Base-by-base conservation (phyloP, 2,113 vertebrate genomes). In the Scortum barcoo region DNA sequence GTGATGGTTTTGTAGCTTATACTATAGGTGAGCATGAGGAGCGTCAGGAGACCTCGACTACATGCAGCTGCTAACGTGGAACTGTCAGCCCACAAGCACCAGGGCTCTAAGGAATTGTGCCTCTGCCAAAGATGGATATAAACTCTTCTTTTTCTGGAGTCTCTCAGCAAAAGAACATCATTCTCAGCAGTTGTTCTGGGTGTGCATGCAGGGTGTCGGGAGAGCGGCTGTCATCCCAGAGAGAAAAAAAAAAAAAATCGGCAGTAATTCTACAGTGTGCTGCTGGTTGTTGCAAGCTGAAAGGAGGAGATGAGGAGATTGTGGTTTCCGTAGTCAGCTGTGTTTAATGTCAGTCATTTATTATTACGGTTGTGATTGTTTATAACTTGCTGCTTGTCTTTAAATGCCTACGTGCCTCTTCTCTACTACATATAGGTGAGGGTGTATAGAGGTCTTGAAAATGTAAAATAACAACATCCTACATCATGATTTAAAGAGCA, bases 21-120 rank as follows among this genome's bases (percentile, higher is more conserved):
- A 38, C 19, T 68, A 2, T 36, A 38, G 84, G 77, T 62, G 71
- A 76, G n/a, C 48, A n/a, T 44, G 57, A 33, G 63, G 57, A 36
- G 78, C 30, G 70, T 65, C 72, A 60, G 53, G 76, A 82, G 83
- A 83, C 28, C 51, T 53, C n/a, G 24, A 58, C 67, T 38, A 69
- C 69, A 58, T 16, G 28, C 53, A 71, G 50, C 42, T 58, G 60
- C 72, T 60, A 63, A 81, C 50, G 56, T 53, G 36, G 24, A 86
- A 57, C 81, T 72, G 76, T 50, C 67, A 75, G 71, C 36, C 36
- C 61, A 76, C 77, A 80, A 89, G 66, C 54, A 50, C 48, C 44
- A 7, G 56, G 51, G 19, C 85, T 73, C 83, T 26, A 26, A 78
- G 80, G 88, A 75, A 83, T 80, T 72, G 71, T 73, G 72, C 50